phyloP scores from a whole-genome alignment of 2,888 invertebrate genomes.

The Sinohyriopsis cumingii region DNA sequence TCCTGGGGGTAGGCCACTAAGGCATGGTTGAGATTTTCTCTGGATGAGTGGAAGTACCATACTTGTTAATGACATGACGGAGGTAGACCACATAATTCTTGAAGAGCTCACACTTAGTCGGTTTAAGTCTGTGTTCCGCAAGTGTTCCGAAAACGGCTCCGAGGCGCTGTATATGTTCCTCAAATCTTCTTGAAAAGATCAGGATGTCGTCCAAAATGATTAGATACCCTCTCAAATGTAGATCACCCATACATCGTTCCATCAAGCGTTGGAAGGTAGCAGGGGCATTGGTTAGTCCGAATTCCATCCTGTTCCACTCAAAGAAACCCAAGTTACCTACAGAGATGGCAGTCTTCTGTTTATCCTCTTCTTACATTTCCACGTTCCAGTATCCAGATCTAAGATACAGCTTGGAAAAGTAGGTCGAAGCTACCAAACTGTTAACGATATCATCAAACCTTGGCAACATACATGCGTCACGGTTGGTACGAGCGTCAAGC shows the following conservation, averaged over 20 bases:
- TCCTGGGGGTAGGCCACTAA: slow-evolving; percentile 6
- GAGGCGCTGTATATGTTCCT: slow-evolving; percentile 29
- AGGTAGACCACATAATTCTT: no score
- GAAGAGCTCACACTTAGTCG: slow-evolving; percentile 30
- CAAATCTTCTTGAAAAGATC: slow-evolving; percentile 28
- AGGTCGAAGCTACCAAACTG: slow-evolving; percentile 2
- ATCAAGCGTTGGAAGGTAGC: slow-evolving; percentile 16
- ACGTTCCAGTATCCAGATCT: slow-evolving; percentile 20
- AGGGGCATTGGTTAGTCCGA: slow-evolving; percentile 15
- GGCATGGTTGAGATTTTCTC: slow-evolving; percentile 7
- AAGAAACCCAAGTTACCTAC: slow-evolving; percentile 30
- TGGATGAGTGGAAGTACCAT: slow-evolving; percentile 6
- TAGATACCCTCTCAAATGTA: slow-evolving; percentile 10
- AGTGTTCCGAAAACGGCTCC: slow-evolving; percentile 34
- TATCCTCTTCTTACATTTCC: slow-evolving; percentile 18
- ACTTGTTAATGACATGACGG: neutral
- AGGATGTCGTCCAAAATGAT: slow-evolving; percentile 30
- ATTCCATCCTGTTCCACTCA: slow-evolving; percentile 30
- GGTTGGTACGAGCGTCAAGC: neutral
- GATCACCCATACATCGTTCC: slow-evolving; percentile 15
- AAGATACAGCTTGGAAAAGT: slow-evolving; percentile 17
- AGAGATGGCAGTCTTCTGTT: slow-evolving; percentile 20
- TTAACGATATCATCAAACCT: slow-evolving; percentile 13
- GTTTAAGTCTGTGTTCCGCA: slow-evolving; percentile 23
- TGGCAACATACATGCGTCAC: slow-evolving; percentile 7